phyloP scores from a whole-genome alignment of 37 sponge, comb jelly and placozoan genomes.

The Spongilla lacustris region DNA sequence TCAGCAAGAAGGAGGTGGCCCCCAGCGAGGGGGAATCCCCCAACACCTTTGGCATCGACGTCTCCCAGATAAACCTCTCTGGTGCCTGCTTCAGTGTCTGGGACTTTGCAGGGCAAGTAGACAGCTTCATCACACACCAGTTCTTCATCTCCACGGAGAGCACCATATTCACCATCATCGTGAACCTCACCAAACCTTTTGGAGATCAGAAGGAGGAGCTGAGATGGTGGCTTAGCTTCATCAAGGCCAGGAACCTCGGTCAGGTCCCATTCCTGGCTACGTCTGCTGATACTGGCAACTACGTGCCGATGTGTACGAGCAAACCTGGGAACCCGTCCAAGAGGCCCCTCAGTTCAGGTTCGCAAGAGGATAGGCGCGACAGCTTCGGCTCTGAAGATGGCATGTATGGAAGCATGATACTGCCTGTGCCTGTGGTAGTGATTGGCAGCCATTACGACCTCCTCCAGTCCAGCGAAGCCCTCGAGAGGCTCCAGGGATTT shows the following conservation, averaged over 20 bases:
- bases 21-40: conserved; percentile 16
- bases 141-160: conserved; percentile 80
- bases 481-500: conserved; percentile 31
- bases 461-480: neutral
- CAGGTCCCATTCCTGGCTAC: conserved; percentile 17
- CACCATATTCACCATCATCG: conserved; percentile 62
- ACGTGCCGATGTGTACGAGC: conserved; percentile 27
- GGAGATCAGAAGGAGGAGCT: conserved; percentile 45
- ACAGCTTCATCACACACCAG: conserved; percentile 76
- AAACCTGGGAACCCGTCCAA: no score
- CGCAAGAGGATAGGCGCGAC: neutral
- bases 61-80: conserved; percentile 43
- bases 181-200: conserved; percentile 48
- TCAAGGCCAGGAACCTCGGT: conserved; percentile 77
- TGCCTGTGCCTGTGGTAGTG: conserved; percentile 73
- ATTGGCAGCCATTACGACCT: conserved; percentile 77
- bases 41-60: conserved; percentile 67
- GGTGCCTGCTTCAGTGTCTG: conserved; percentile 65
- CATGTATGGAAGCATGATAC: conserved; percentile 34
- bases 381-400: neutral
- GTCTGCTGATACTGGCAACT: conserved; percentile 9
- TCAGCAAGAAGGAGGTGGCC: conserved; percentile 24
- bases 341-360: neutral
- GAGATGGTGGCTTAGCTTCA: conserved; percentile 71
- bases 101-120: conserved; percentile 86